These are phyloP conservation scores for Malachius bipustulatus DNA, from an alignment of 2,888 invertebrate species.

Conservation along the genomic window DNA sequence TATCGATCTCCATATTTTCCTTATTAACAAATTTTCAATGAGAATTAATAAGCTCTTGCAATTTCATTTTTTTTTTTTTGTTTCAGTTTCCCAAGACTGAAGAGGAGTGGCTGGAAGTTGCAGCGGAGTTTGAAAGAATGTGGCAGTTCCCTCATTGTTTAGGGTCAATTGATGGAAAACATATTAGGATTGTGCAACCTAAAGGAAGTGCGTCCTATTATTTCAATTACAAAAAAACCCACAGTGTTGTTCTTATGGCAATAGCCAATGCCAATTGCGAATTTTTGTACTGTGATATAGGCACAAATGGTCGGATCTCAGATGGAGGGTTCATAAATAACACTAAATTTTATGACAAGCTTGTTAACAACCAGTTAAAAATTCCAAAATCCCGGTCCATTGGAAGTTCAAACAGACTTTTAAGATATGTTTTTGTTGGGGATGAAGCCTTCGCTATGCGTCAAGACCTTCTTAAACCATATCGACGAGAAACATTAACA, in stretches of 20 bases:
- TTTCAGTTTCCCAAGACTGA: conserved; percentile 16
- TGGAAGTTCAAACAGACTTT: conserved; percentile 14
- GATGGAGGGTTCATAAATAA: conserved; percentile 20
- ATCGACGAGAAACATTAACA: conserved; percentile 11
- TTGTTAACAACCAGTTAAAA: conserved; percentile 12
- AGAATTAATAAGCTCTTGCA: conserved; percentile 4
- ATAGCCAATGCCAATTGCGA: conserved; percentile 17
- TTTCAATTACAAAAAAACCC: no score
- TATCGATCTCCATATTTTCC: conserved; percentile 9
- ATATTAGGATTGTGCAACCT: no score
- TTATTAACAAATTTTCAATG: conserved; percentile 8
- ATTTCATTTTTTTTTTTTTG: not conserved
- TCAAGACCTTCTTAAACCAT: no score
- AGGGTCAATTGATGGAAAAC: no score
- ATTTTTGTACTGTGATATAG: conserved; percentile 18
- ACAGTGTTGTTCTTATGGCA: no score
- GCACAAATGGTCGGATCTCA: conserved; percentile 17
- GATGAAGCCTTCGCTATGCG: conserved; percentile 16
- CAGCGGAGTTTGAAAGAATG: no score
- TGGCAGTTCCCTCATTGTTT: no score
- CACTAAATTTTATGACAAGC: no score
- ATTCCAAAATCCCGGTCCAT: conserved; percentile 13
- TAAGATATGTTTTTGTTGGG: conserved; percentile 16
- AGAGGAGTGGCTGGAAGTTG: no score
- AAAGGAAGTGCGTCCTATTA: no score